Evolutionary conservation across 2,888 invertebrate genomes (phyloP), one percentile per base, ranked within the genome.

Genomic region (Eupithecia centaureata): DNA sequence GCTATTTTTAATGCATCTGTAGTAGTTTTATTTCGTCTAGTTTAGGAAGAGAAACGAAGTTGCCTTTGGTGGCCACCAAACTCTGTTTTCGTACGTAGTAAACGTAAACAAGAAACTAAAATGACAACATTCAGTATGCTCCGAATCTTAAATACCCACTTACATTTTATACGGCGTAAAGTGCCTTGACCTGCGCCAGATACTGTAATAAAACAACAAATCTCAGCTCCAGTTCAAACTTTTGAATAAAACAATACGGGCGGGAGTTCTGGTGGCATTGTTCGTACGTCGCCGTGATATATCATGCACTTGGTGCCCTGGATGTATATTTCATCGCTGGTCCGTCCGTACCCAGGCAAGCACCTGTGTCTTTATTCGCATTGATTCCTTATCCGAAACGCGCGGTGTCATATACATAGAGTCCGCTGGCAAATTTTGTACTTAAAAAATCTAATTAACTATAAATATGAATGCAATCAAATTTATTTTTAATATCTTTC

Each of bases 241-340:
- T 79, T 77, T 73, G 70, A 73, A 79, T 76, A 74, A 74, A 76
- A 76, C 69, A 73, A 62, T 59, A 67, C 51, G 62, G 63, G 62
- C 54, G 47, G 75, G 77, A 77, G 76, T 73, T 73, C 73, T 70
- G 71, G 73, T 67, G 61, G 76, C 77, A 81, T 81, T 82, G 83
- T 83, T 83, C 77, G 76, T 80, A 79, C 78, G 84, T 82, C 82
- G 81, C 80, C 76, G 81, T 84, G 80, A 87, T 87, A 87, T 87
- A 87, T 89, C 86, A 87, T 86, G 83, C 83, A 84, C 75, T 81
- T 79, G 79, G 78, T 79, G 81, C 84, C 79, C 79, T 81, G 84
- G 81, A 84, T 85, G 79, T 85, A 88, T 87, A 86, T 87, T 86
- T 87, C 85, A 87, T 81, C 79, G 83, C 81, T 79, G 66, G 82